These are phyloP conservation scores for Pithys albifrons DNA, from an alignment of 2,113 vertebrate genomes.

Conservation along the genomic window DNA sequence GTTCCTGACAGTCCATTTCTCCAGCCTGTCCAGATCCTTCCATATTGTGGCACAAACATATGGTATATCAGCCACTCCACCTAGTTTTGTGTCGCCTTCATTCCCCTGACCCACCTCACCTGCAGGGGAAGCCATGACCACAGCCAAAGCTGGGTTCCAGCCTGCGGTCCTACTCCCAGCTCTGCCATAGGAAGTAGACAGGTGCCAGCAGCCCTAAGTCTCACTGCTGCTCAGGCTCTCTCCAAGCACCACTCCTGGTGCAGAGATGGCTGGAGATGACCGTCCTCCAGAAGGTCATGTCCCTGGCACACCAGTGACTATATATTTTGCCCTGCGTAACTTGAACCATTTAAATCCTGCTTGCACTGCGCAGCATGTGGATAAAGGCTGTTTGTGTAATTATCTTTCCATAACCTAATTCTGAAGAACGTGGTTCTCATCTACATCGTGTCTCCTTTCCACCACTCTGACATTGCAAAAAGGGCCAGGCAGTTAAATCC, in stretches of 20 bases:
- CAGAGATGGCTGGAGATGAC: not conserved
- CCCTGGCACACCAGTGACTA: not conserved
- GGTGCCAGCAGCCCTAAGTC: not conserved
- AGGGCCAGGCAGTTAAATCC: not conserved
- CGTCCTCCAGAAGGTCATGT: not conserved
- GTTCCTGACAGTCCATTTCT: too few relatives aligned
- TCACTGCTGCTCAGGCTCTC: accelerated
- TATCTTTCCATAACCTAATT: slow-evolving; percentile 16
- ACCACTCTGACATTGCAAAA: not conserved
- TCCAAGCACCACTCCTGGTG: not conserved
- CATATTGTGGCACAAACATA: too few relatives aligned
- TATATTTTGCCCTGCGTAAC: not conserved
- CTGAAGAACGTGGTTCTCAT: not conserved
- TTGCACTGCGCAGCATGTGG: not conserved
- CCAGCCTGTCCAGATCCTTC: too few relatives aligned
- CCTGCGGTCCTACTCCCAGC: not conserved
- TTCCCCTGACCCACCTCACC: too few relatives aligned
- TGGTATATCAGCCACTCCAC: too few relatives aligned
- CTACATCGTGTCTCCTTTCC: not conserved
- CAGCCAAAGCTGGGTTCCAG: not conserved
- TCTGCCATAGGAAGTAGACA: not conserved
- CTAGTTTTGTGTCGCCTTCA: too few relatives aligned
- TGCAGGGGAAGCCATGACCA: too few relatives aligned
- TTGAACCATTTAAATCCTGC: not conserved
- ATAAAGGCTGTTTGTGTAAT: slow-evolving; percentile 3